A percentile compares a stretch with the other conserved stretches of the same genome.
These are phyloP conservation scores for Catagonus wagneri DNA, from an alignment of 2,113 vertebrate genomes.

Conservation along the genomic window DNA sequence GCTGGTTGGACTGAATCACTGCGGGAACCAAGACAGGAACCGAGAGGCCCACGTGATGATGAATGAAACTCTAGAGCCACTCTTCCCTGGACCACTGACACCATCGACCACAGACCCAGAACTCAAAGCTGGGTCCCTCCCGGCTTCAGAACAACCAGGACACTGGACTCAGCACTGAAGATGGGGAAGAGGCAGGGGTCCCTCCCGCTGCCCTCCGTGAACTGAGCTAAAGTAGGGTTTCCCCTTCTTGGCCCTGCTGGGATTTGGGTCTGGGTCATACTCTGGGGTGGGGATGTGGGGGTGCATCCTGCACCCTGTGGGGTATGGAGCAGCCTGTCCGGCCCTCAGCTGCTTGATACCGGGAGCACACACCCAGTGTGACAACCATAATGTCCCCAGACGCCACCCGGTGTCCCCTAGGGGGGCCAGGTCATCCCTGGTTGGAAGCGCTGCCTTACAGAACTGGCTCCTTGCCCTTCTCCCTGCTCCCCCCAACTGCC, in stretches of 20 bases:
- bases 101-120: rapidly evolving
- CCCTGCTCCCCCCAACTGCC: rapidly evolving
- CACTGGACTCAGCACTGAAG: background rate
- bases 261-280: background rate
- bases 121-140: background rate
- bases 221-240: too few relatives aligned
- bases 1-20: background rate
- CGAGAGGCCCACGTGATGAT: background rate
- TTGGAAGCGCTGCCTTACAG: background rate
- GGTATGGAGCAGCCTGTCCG: background rate
- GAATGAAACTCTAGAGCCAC: background rate
- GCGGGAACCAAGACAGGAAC: background rate
- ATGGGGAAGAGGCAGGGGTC: too few relatives aligned
- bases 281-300: background rate
- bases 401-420: rapidly evolving
- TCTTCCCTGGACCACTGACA: background rate
- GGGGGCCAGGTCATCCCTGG: background rate
- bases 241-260: rapidly evolving
- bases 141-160: background rate
- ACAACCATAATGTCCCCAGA: background rate
- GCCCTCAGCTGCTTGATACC: background rate
- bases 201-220: rapidly evolving
- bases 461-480: background rate
- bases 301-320: background rate
- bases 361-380: rapidly evolving